Evolutionary conservation across 2,113 vertebrate genomes (phyloP), one percentile per base, ranked within the genome.

Genomic region (Typhlomys cinereus): DNA sequence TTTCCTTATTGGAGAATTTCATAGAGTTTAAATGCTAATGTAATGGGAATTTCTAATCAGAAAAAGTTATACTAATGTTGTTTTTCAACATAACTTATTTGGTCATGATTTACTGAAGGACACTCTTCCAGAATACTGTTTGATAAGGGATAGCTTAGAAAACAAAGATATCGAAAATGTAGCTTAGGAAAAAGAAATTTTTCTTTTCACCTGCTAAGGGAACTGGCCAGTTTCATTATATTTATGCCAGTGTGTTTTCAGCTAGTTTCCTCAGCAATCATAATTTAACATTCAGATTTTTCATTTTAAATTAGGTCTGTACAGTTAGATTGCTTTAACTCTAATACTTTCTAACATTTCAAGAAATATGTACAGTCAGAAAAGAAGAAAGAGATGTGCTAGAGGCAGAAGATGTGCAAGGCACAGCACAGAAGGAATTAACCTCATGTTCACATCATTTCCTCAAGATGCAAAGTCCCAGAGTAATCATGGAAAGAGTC

Each of bases 31-130:
- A 71, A 61, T 93, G 62, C 1, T 46, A 90, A 27, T 50, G 5
- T 36, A 59, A 34, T 70, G 46, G n/a, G 25, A 73, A 88, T 74
- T 64, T 95, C 18, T 62, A 92, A 85, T 12, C 59, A 93, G 11
- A 5, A 67, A 48, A 80, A 89, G 20, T 5, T 75, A 3, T 34
- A 66, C 21, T 34, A 75, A 41, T 6, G 2, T 29, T 90, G 34
- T 29, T 93, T 44, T 36, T 3, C 29, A 23, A 1, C 2, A 31
- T 1, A 57, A 85, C 10, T 85, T 76, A 44, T 36, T 71, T 91
- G 73, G 31, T 39, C 50, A 82, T 36, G 18, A 48, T 73, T 78
- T 62, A 82, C 21, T 50, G 12, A 57, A 2, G 21, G 2, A 25
- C 11, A 44, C 31, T 88, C 36, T 67, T 71, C 23, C 39, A 39